Conservation (phyloP, 2,888 invertebrate genomes). For the Agrilus cyanescens region DNA sequence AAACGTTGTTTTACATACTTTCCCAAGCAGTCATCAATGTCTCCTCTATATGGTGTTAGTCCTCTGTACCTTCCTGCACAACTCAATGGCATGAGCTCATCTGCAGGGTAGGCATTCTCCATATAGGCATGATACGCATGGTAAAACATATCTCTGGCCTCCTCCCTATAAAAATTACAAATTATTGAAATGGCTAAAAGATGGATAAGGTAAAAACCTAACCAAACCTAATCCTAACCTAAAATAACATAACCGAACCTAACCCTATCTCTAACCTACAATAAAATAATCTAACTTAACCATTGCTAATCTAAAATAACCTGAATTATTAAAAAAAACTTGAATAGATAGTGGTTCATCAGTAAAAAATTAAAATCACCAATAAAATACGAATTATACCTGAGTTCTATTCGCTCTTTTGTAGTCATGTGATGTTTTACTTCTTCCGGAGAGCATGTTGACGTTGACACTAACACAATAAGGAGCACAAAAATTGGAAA, state of each 20-base stretch:
- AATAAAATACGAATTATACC: constrained; percentile 33
- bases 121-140: constrained; percentile 94
- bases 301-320: too few relatives aligned
- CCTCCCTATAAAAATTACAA: constrained; percentile 51
- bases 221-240: too few relatives aligned
- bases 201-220: too few relatives aligned
- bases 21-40: constrained; percentile 92
- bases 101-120: constrained; percentile 96
- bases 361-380: not conserved
- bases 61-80: constrained; percentile 89
- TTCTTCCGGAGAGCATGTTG: constrained; percentile 15
- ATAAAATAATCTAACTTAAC: too few relatives aligned
- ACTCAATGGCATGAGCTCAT: constrained; percentile 94
- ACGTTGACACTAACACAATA: constrained; percentile 5
- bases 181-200: too few relatives aligned
- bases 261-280: too few relatives aligned
- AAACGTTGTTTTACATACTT: constrained; percentile 59
- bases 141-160: constrained; percentile 90
- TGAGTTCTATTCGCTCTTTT: constrained; percentile 50
- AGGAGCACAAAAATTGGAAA: too few relatives aligned
- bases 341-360: not conserved
- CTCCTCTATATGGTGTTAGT: constrained; percentile 81
- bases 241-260: too few relatives aligned
- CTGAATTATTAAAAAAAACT: too few relatives aligned
- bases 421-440: constrained; percentile 42